These are phyloP conservation scores for Phaonia tiefii DNA, from an alignment of 2,888 invertebrate genomes.

Conservation along the genomic window DNA sequence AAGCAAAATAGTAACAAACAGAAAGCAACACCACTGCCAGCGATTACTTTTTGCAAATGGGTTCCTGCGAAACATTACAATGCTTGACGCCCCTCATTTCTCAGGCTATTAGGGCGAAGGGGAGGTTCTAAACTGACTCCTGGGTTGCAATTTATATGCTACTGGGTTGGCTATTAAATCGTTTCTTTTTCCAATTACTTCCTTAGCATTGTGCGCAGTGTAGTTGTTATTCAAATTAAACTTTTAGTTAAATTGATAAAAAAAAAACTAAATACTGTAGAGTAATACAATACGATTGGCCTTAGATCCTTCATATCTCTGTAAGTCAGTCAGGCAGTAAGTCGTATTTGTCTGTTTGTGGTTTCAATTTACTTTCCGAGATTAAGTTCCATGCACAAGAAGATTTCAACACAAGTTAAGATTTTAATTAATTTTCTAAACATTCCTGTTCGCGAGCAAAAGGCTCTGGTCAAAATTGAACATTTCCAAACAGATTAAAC, in stretches of 20 bases:
- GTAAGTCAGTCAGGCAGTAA: neutral
- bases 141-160: constrained; percentile 25
- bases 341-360: constrained; percentile 48
- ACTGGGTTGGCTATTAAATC: constrained; percentile 8
- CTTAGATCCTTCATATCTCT: neutral
- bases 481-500: constrained; percentile 56
- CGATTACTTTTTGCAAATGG: constrained; percentile 26
- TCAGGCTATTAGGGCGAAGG: neutral
- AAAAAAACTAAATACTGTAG: neutral
- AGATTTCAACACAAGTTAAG: constrained; percentile 64
- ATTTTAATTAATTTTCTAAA: constrained; percentile 67
- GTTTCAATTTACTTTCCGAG: constrained; percentile 62
- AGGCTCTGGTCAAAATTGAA: constrained; percentile 21
- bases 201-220: neutral
- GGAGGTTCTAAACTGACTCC: neutral
- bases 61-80: constrained; percentile 43
- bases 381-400: constrained; percentile 56
- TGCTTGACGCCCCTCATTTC: constrained; percentile 36
- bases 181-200: constrained; percentile 27
- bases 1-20: constrained; percentile 54
- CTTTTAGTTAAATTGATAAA: constrained; percentile 18
- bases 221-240: constrained; percentile 15
- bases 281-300: neutral
- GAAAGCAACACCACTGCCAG: neutral
- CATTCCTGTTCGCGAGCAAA: constrained; percentile 3